phyloP scores from a whole-genome alignment of 1,140 invertebrate species.

The Anoplolepis gracilipes region DNA sequence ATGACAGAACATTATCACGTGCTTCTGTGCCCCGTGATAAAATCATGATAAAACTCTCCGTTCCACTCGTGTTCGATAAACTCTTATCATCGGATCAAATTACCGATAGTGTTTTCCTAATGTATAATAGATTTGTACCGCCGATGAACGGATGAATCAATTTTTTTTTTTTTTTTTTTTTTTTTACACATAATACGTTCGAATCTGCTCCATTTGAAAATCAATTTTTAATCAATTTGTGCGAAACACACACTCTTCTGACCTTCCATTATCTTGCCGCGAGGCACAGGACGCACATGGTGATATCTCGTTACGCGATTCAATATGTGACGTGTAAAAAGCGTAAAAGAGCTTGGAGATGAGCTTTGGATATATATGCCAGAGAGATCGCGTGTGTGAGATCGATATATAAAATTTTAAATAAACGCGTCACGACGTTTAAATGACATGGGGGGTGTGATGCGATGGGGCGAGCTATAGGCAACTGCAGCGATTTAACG shows the following conservation, averaged over 20 bases:
- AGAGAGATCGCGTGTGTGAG: constrained; percentile 6
- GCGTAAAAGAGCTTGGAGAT: constrained; percentile 28
- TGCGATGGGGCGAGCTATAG: constrained; percentile 35
- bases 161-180: too few species aligned
- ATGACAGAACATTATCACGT: constrained; percentile 21
- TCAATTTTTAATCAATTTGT: constrained; percentile 13
- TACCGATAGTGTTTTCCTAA: neutral
- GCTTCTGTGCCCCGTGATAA: constrained; percentile 21
- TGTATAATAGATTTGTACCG: too few species aligned
- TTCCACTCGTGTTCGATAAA: neutral
- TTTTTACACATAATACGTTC: constrained; percentile 4
- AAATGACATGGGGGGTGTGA: constrained; percentile 50
- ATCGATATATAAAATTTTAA: constrained; percentile 48
- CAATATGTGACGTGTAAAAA: constrained; percentile 18
- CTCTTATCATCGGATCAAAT: neutral
- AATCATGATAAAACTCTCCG: neutral
- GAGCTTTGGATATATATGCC: constrained; percentile 16
- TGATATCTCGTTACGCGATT: constrained; percentile 33
- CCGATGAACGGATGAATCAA: too few species aligned
- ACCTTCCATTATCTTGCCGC: neutral
- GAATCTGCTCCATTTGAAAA: neutral
- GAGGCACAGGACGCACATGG: constrained; percentile 22
- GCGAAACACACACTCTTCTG: neutral
- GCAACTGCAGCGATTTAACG: constrained; percentile 38
- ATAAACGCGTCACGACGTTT: constrained; percentile 54